Evolutionary conservation across 2,113 vertebrate genomes (phyloP), one percentile per base, ranked within the genome.

Genomic region (Gorsachius goisagi): DNA sequence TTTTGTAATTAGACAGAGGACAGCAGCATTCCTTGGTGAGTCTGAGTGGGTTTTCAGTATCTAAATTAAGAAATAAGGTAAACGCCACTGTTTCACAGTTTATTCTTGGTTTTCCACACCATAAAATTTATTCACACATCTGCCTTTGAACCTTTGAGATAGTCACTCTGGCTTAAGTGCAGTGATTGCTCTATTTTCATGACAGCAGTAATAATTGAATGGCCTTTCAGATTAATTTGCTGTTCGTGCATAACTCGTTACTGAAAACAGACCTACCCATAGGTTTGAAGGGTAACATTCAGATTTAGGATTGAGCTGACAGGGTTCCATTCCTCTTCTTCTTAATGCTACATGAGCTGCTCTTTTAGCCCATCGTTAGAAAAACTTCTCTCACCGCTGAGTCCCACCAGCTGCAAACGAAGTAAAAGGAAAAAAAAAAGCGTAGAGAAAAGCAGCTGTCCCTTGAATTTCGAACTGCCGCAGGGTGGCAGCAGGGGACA

Each of bases 401-500:
- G 32, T 35, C 32, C 62, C 58, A 21, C 20, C 47, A 28, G 18
- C 58, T 39, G 5, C n/a, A 8, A 18, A 13, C 2, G 37, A 39
- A 45, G 9, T 23, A 5, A 17, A 15, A 44, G 41, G 39, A 39
- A 44, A 44, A 44, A 44, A 41, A 44, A 44, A 3, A 37, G 37
- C 1, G 4, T 9, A 8, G 37, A 33, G 53, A 12, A 58, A 30
- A 78, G 72, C 44, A 12, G 9, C 8, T 39, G 35, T 87, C 9
- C 33, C 35, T 68, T 8, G 49, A 32, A 15, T 19, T 45, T 12
- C 8, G 4, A 63, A 6, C 17, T 73, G 92, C 86, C 96, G 9
- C 86, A 8, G 16, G 87, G n/a, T 85, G 97, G 90, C 97, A 94
- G 97, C 81, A 95, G 80, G 83, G 58, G 62, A 95, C 45, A 85